Base-by-base conservation (phyloP, 2,113 vertebrate genomes). In the Campylorhamphus procurvoides region DNA sequence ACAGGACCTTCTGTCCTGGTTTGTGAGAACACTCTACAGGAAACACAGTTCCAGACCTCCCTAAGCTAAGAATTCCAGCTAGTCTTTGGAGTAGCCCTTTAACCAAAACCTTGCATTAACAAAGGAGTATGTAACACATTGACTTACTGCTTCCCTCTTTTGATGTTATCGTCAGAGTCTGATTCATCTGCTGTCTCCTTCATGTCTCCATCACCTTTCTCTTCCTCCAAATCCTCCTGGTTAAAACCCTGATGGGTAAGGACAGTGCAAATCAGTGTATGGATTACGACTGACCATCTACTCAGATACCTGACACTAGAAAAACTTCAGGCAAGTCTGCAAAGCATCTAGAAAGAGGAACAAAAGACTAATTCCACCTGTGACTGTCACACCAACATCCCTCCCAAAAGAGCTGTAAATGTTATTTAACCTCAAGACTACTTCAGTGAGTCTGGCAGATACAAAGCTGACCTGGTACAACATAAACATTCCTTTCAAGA, bases 141-240 rank as follows among this genome's bases (percentile, higher is more conserved):
- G 40, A 98, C 99, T 97, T 95, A 99, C 99, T 99, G 99, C 81
- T 98, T 99, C 37, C 99, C 98, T 96, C 99, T 98, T 77, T 99
- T 97, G 37, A 99, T 98, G 91, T 98, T 98, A 37, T 99, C 99
- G 71, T 99, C 99, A 7, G 99, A 99, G 96, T 99, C 99, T 0
- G 99, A 99, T 69, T 99, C 99, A 68, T 98, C 98, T 50, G 93
- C 93, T 56, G 79, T 66, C 94, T 98, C 98, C 84, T 97, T 96
- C 80, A 97, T 85, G 35, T 97, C 97, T 14, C 84, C 55, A 97
- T 98, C 98, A 82, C 97, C 96, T 77, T 98, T 98, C 55, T 99
- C 99, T 18, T 98, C 98, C 74, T 99, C 99, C 95, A 99, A 95
- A 94, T 99, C 99, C 96, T 99, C 99, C 96, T 99, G 99, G 96